Evolutionary conservation across 2,888 invertebrate species (phyloP), one percentile per base, ranked within the genome.

Genomic region (Caenorhabditis auriculariae): DNA sequence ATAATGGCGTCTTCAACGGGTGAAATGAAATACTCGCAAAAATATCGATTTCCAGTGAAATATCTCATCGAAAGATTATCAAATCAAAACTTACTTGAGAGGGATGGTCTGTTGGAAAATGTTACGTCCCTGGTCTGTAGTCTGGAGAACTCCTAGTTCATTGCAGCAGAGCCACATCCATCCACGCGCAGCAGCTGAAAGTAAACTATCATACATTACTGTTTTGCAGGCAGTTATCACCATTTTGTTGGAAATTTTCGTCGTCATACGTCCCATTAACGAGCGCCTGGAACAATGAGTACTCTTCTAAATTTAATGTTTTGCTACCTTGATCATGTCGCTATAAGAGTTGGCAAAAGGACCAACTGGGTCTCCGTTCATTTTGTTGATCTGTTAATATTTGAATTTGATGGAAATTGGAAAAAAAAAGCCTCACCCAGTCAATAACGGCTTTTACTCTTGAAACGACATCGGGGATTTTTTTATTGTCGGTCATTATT

Each of bases 161-260:
- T 76, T 76, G 52, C 76, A 76, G 43, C 72, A 71, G 46, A 76
- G 52, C 76, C 73, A 73, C 70, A 67, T 70, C 73, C 73, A 73
- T 19, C 70, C 70, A 32, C 69, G 54, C n/a, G 43, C 48, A 15
- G 65, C 61, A 19, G 67, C 70, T 67, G 43, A 43, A 65, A 51
- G 43, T 28, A n/a, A 29, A 28, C 7, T 4, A 2, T n/a, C n/a
- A n/a, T n/a, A n/a, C n/a, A 23, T 29, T 4, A 4, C 7, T 9
- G 26, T 21, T 7, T 27, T 1, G 26, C 3, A 19, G 37, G 19
- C 9, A 21, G 4, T 15, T n/a, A n/a, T 4, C 32, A 60, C 60
- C 60, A 26, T 56, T 53, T 17, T 55, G 49, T 56, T n/a, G n/a
- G n/a, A n/a, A n/a, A 47, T 51, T 54, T 15, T 55, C 32, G 41